Base-by-base conservation (phyloP, 2,797 vertebrate species). In the Yasuhikotakia modesta region DNA sequence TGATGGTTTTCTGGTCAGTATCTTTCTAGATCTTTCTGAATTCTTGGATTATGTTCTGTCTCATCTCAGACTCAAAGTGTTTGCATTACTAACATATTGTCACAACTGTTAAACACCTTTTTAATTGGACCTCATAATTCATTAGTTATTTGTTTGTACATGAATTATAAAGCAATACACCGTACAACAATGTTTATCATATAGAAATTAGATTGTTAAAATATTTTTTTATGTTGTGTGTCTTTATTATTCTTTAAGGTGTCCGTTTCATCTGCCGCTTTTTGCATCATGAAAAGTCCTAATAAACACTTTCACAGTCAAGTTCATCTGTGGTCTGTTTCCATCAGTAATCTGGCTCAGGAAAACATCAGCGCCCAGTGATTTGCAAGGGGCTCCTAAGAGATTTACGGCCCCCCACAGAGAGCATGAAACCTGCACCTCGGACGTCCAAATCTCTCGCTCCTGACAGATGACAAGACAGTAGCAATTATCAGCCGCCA, bases 401-500 rank as follows among this genome's bases (percentile, higher is more conserved):
- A 92, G 91, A 93, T 94, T 94, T 93, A 95, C 66, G 84, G 87
- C 79, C 87, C 81, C 61, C 76, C 86, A 79, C 55, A 61, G 5
- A 74, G 85, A 90, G 86, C 82, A 75, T 67, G 69, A 80, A 86
- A 82, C 2, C 66, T 43, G 81, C 82, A 69, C 78, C 82, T 82
- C 78, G 86, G 88, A 86, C 57, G 75, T 84, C 83, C 1, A 75
- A 78, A 78, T 71, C 81, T 0, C 0, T 78, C 81, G 85, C 83
- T 87, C 83, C 72, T 83, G 86, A 86, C 84, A 80, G 86, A 81
- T 89, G 91, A 95, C 90, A 91, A 91, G 90, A 93, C 93, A 92
- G 90, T 88, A 81, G 86, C 88, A 93, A 95, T 96, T 95, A 93
- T 94, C 91, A 84, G 91, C 91, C 89, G 87, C 93, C 92, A 85